These are phyloP conservation scores for Chrysemys picta DNA, from an alignment of 2,113 vertebrate genomes.

Conservation along the genomic window DNA sequence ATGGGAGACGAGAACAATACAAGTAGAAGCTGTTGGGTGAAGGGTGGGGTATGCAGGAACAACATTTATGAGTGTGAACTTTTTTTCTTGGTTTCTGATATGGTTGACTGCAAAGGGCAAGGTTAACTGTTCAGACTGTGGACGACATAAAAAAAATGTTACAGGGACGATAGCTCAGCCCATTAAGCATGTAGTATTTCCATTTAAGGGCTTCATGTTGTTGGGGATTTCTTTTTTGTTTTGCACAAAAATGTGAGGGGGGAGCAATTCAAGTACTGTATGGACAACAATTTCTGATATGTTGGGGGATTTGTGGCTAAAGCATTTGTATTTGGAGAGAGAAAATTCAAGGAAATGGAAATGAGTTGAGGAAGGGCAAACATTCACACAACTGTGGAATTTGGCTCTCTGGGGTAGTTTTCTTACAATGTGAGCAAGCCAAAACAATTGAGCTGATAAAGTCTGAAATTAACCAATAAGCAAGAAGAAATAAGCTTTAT, in stretches of 20 bases:
- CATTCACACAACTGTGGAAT: neutral
- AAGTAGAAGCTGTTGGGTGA: neutral
- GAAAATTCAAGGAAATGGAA: slow-evolving; percentile 7
- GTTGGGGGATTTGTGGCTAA: neutral
- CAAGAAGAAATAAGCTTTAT: neutral
- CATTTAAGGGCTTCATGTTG: slow-evolving; percentile 18
- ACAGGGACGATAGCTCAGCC: neutral
- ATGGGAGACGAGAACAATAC: neutral
- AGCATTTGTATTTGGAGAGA: neutral
- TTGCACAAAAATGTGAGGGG: neutral
- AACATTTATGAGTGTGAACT: neutral
- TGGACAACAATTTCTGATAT: neutral
- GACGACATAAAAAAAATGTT: neutral
- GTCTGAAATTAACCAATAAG: neutral
- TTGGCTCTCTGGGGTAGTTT: neutral
- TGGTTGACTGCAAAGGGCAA: neutral
- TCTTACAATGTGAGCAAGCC: neutral
- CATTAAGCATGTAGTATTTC: slow-evolving; percentile 16
- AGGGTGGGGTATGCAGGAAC: neutral
- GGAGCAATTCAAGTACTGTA: neutral
- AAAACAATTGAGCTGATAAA: neutral
- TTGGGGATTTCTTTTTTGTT: neutral
- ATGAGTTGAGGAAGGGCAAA: slow-evolving; percentile 1
- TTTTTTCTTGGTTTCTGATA: neutral
- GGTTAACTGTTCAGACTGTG: neutral